Base-by-base conservation (phyloP, 1,140 invertebrate genomes). In the Metopolophium dirhodum region DNA sequence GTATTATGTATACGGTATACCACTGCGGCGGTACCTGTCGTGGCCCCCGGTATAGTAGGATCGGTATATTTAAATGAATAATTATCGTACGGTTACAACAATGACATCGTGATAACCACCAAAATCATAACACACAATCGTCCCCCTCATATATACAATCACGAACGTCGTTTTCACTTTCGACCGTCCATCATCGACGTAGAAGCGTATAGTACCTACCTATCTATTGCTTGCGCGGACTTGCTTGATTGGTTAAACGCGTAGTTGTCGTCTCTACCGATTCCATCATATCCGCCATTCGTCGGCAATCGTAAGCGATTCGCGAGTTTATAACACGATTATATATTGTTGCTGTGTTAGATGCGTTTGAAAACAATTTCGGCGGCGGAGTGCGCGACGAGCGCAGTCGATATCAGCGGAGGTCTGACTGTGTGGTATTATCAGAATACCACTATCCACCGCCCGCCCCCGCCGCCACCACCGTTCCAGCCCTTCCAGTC, bases 401-500 rank as follows among this genome's bases (percentile, higher is more conserved):
- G 47, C 49, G 49, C n/a, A 37, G n/a, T 89, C 87, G 49, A 89
- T 54, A 89, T 83, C 91, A 61, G 47, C 77, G 68, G 91, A 92
- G 68, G 86, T 87, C 45, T 49, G 86, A 87, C 86, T 49, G 86
- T 87, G 45, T 30, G 86, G 47, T 47, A 47, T n/a, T 49, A 82
- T 47, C 90, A 49, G 90, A 77, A 37, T 47, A 77, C 89, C 54
- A 45, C 30, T 77, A 18, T 87, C n/a, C 49, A 37, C 49, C n/a
- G n/a, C 51, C 49, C n/a, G 30, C 61, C 30, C 6, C 41, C 41
- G 45, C 30, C 22, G 88, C 89, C 54, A n/a, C 88, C 51, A 22
- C n/a, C 54, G 54, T 77, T 91, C 90, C 68, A 82, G 61, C 90
- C 90, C 51, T 89, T 83, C 61, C 45, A 82, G 90, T 41, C 68